Conservation (phyloP, 2,113 vertebrate species). For the Toxotes jaculatrix region DNA sequence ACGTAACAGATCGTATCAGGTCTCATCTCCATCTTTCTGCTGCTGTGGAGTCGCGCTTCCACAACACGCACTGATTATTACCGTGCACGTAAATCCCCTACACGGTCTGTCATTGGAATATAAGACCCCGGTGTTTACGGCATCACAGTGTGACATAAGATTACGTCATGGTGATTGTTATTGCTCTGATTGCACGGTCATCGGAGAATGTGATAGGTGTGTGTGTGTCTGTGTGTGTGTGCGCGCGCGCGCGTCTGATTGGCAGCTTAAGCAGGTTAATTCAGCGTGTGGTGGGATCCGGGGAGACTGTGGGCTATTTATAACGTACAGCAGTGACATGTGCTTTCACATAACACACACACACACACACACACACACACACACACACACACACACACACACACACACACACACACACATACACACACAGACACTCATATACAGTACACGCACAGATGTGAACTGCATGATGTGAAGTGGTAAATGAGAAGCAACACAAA, state of each 20-base stretch:
- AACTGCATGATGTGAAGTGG: not conserved
- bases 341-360: constrained; percentile 21
- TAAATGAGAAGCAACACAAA: not conserved
- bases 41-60: not conserved
- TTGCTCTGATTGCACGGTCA: constrained; percentile 44
- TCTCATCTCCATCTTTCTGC: constrained; percentile 29
- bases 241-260: constrained; percentile 27
- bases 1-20: not conserved
- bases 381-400: constrained; percentile 5
- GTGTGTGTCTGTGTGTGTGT: not conserved
- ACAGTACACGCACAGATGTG: not conserved
- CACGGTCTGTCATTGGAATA: not conserved
- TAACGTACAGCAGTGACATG: constrained; percentile 65
- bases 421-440: not conserved
- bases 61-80: constrained; percentile 18
- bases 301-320: constrained; percentile 68
- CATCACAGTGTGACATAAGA: constrained; percentile 47
- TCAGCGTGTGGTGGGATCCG: constrained; percentile 62
- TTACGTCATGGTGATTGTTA: constrained; percentile 33
- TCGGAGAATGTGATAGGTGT: not conserved
- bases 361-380: not conserved
- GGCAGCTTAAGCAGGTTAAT: constrained; percentile 70
- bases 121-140: constrained; percentile 21
- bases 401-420: not conserved
- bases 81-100: not conserved